phyloP scores from a whole-genome alignment of 2,797 vertebrate genomes.

The Micromesistius poutassou region DNA sequence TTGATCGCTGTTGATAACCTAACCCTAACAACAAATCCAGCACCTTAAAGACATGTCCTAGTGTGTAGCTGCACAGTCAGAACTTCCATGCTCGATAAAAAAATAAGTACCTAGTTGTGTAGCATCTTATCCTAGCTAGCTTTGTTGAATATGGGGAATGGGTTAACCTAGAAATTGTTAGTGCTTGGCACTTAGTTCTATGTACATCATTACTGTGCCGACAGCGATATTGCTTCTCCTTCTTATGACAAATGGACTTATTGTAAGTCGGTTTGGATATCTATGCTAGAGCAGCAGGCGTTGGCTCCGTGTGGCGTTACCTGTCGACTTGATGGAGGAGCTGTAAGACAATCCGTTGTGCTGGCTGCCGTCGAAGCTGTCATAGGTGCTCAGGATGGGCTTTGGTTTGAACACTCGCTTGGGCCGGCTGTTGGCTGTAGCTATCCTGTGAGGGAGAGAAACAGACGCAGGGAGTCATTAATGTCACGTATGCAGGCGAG shows the following conservation, averaged over 20 bases:
- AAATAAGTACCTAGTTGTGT: no score
- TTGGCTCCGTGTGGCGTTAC: conserved; percentile 50
- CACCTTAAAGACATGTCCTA: background rate
- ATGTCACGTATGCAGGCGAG: background rate
- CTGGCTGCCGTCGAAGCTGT: conserved; percentile 71
- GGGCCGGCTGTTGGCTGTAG: conserved; percentile 73
- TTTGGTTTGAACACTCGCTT: conserved; percentile 81
- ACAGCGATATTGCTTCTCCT: no score
- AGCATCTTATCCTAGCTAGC: no score
- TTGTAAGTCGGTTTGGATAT: no score
- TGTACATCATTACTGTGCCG: no score
- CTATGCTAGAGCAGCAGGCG: no score
- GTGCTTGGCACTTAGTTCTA: no score
- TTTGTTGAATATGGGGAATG: no score
- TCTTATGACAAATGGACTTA: no score
- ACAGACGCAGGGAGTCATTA: background rate
- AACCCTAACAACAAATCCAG: no score
- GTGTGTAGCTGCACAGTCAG: background rate
- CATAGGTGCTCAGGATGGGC: conserved; percentile 72
- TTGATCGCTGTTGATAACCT: no score
- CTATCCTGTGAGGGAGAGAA: conserved; percentile 73
- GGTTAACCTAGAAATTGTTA: no score
- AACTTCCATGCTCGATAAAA: background rate
- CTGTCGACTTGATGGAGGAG: conserved; percentile 76
- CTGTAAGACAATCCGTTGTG: conserved; percentile 77